Conservation (phyloP, 2,888 invertebrate genomes). For the Pterostichus madidus region DNA sequence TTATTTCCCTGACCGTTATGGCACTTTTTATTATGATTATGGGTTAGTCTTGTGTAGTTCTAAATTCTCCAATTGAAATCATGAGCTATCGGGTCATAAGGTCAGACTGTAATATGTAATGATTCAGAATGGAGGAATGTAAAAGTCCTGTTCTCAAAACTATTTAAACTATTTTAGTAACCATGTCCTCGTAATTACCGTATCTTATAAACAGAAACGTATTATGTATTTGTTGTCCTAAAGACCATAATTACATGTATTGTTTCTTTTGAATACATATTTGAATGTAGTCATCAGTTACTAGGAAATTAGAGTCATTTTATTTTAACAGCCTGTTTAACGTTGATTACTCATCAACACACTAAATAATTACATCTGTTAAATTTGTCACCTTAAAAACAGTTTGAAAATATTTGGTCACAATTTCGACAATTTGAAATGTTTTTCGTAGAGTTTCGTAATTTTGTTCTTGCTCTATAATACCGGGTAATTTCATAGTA, state of each 20-base stretch:
- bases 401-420: neutral
- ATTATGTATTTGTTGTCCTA: conserved; percentile 20
- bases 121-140: conserved; percentile 25
- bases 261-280: conserved; percentile 42
- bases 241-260: conserved; percentile 24
- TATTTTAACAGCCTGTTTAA: conserved; percentile 17
- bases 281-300: conserved; percentile 47
- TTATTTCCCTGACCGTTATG: too few relatives aligned
- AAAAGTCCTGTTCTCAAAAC: neutral
- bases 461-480: conserved; percentile 40
- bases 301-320: conserved; percentile 31
- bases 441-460: conserved; percentile 20
- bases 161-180: conserved; percentile 36
- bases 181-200: conserved; percentile 1
- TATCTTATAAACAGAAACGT: conserved; percentile 18
- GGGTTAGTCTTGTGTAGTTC: neutral
- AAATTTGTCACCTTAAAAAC: conserved; percentile 1
- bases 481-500: conserved; percentile 36
- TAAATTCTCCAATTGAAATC: conserved; percentile 14
- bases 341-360: conserved; percentile 19
- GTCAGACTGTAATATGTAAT: conserved; percentile 26
- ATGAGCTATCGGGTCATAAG: conserved; percentile 36
- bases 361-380: conserved; percentile 16
- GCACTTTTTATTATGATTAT: too few relatives aligned
- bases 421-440: conserved; percentile 25